phyloP scores from a whole-genome alignment of 2,113 vertebrate genomes.

The Sapajus apella region DNA sequence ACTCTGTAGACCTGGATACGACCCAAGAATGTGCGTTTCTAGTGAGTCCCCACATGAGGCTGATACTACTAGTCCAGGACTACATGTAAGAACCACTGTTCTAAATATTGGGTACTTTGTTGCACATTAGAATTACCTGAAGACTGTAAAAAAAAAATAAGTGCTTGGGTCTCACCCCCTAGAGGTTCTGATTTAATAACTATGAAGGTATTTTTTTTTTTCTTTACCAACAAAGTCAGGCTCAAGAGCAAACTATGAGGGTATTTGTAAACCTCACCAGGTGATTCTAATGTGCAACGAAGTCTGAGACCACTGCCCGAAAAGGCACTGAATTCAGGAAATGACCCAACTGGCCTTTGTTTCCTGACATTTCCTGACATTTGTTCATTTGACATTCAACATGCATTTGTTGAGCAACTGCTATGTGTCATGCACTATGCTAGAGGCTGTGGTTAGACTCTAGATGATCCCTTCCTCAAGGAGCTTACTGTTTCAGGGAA shows the following conservation, averaged over 20 bases:
- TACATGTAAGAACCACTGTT: background rate
- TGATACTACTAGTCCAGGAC: background rate
- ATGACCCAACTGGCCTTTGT: background rate
- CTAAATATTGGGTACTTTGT: background rate
- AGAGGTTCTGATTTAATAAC: background rate
- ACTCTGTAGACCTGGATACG: background rate
- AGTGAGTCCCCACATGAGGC: background rate
- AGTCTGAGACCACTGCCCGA: background rate
- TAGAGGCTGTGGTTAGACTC: background rate
- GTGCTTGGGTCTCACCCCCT: background rate
- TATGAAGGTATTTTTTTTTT: background rate
- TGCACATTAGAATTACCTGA: background rate
- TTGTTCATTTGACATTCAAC: background rate
- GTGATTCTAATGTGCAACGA: background rate
- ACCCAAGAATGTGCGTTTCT: background rate
- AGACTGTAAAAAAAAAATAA: background rate
- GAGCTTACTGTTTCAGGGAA: background rate
- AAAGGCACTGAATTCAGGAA: background rate
- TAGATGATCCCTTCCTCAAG: background rate
- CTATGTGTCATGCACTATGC: background rate
- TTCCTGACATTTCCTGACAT: background rate
- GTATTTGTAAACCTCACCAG: background rate
- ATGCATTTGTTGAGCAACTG: background rate
- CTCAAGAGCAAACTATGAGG: too few relatives aligned
- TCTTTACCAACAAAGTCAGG: too few relatives aligned